Base-by-base conservation (phyloP, 2,888 invertebrate genomes). In the Ormyrus thymus region DNA sequence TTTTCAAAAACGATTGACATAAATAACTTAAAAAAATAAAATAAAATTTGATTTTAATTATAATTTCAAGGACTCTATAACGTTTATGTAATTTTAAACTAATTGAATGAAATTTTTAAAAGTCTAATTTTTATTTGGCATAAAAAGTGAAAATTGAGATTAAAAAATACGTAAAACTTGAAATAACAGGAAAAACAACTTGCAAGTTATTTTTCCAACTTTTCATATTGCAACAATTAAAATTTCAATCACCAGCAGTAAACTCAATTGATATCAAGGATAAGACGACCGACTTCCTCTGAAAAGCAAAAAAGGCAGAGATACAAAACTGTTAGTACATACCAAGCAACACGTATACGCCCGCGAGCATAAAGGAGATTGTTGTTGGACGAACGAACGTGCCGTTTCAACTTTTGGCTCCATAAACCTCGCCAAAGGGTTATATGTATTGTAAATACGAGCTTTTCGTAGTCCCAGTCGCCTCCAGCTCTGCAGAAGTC, bases 401-500 rank as follows among this genome's bases (percentile, higher is more conserved):
- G 6, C n/a, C 29, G 29, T 66, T 73, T 72, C 46, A 59, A 70
- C 53, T 46, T 56, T 69, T n/a, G 55, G n/a, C 62, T 73, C 64
- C 56, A 69, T 56, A 55, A 66, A 72, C 61, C 48, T 13, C 45
- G 7, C 15, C 46, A n/a, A 29, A 62, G 56, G 72, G 72, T 72
- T 78, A 73, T 68, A 62, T 61, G 69, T 56, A 73, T 78, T 58
- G 64, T 55, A 78, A 64, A 78, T 69, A 78, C 56, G 46, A 68
- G 45, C 15, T 59, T n/a, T 0, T 50, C 8, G 13, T 53, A 62
- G n/a, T 71, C 51, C 58, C 43, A 46, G 6, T 15, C 58, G 50
- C n/a, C 56, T n/a, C 56, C 1, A 11, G 61, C 46, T 15, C 64
- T 56, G 46, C 61, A 3, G 50, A 11, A n/a, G 50, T 50, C 56